These are phyloP conservation scores for Drosophila subquinaria DNA, from an alignment of 2,888 invertebrate genomes.

Conservation along the genomic window DNA sequence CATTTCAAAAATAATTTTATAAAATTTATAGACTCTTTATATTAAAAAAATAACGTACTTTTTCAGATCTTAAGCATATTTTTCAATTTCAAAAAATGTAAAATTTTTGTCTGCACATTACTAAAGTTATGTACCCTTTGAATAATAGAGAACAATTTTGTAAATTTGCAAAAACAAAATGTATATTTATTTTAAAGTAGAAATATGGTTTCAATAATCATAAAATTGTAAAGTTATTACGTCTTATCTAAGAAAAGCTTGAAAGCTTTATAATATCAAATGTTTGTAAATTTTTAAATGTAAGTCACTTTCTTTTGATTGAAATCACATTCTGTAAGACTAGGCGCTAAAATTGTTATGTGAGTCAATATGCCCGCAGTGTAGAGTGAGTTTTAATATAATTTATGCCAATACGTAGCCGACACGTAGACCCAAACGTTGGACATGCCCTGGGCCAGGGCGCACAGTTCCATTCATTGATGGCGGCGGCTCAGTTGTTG, in stretches of 20 bases:
- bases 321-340: not conserved
- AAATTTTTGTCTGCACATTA: too few species aligned
- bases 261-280: not conserved
- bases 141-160: too few species aligned
- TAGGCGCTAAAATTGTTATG: not conserved
- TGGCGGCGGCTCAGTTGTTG: conserved; percentile 46
- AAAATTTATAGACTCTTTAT: too few species aligned
- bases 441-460: conserved; percentile 58
- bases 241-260: not conserved
- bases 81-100: too few species aligned
- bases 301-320: conserved; percentile 1
- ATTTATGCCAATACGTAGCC: conserved; percentile 72
- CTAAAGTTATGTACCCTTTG: too few species aligned
- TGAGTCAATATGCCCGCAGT: conserved; percentile 3
- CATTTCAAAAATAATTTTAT: too few species aligned
- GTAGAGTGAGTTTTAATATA: conserved; percentile 55
- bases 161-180: too few species aligned
- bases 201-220: too few species aligned
- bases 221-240: too few species aligned
- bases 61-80: too few species aligned
- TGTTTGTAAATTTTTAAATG: not conserved
- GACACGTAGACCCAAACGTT: conserved; percentile 67
- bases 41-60: too few species aligned
- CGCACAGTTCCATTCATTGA: conserved; percentile 75
- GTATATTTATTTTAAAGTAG: too few species aligned